Evolutionary conservation across 1,140 invertebrate species (phyloP).

Genomic region (Leptestheria dahalacensis): DNA sequence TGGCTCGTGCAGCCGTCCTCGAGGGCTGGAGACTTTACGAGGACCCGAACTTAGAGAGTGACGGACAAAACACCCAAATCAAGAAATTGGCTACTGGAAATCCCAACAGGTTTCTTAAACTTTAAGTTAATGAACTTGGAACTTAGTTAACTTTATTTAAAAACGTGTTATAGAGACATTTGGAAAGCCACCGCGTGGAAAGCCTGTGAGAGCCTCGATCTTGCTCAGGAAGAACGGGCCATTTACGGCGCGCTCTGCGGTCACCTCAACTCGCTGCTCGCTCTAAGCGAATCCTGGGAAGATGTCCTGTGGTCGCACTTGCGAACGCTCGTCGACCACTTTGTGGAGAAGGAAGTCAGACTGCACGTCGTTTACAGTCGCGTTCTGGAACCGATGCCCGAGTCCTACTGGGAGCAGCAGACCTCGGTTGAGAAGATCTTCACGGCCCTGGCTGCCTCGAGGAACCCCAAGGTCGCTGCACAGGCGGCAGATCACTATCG

Average conservation of each 20-base stretch:
- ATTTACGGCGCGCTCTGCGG: conserved; percentile 69
- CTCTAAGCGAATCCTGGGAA: conserved; percentile 64
- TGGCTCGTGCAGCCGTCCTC: conserved; percentile 72
- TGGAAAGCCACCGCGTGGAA: conserved; percentile 78
- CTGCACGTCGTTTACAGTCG: conserved; percentile 25
- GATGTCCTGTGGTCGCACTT: conserved; percentile 82
- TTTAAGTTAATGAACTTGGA: too few relatives aligned
- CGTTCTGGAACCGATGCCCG: conserved; percentile 37
- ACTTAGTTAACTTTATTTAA: background rate
- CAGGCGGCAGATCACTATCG: background rate
- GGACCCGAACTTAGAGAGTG: conserved; percentile 52
- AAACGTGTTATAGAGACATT: conserved; percentile 43
- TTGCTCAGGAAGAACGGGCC: conserved; percentile 30
- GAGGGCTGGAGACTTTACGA: conserved; percentile 76
- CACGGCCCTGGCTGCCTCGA: background rate
- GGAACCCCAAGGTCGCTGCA: background rate
- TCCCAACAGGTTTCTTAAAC: background rate
- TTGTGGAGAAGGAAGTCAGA: conserved; percentile 59
- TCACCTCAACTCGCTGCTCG: conserved; percentile 53
- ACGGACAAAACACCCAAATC: background rate
- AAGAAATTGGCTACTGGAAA: conserved; percentile 27
- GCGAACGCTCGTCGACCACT: conserved; percentile 61
- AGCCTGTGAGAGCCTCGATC: conserved; percentile 25
- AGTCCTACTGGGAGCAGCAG: conserved; percentile 62
- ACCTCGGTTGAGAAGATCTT: conserved; percentile 21